A percentile compares a stretch with the other conserved stretches of the same genome.
phyloP scores from a whole-genome alignment of 2,113 vertebrate genomes.

The Sander vitreus region DNA sequence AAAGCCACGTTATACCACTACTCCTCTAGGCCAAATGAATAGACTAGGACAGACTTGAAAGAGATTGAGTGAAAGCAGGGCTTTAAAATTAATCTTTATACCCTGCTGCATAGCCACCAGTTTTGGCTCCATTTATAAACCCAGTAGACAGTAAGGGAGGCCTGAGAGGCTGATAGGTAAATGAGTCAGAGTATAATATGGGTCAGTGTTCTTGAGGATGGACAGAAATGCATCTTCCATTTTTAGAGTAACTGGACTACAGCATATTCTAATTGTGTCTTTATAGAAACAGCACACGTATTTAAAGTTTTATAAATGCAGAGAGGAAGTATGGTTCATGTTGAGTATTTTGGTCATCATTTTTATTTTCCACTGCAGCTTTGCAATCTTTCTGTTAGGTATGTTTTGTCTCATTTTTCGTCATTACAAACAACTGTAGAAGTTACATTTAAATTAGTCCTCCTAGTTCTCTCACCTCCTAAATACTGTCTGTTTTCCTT shows the following conservation, averaged over 20 bases:
- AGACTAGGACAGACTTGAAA: slow-evolving; percentile 12
- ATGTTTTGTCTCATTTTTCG: background rate
- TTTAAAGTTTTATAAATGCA: slow-evolving; percentile 30
- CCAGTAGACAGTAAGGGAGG: slow-evolving; percentile 34
- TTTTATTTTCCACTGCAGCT: slow-evolving; percentile 6
- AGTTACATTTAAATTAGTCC: background rate
- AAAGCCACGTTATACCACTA: slow-evolving; percentile 14
- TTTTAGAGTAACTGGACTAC: slow-evolving; percentile 1
- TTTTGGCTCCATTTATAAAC: slow-evolving; percentile 57
- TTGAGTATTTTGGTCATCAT: background rate
- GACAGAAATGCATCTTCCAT: slow-evolving; percentile 41
- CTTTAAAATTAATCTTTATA: slow-evolving; percentile 27
- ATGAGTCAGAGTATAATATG: slow-evolving; percentile 45
- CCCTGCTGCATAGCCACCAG: slow-evolving; percentile 8
- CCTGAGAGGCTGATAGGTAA: slow-evolving; percentile 25
- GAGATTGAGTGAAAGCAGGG: slow-evolving; percentile 23
- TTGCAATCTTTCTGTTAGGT: background rate
- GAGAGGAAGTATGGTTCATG: background rate
- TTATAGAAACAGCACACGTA: slow-evolving; percentile 30
- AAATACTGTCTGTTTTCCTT: background rate
- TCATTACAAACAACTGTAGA: background rate
- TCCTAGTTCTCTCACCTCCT: too few species aligned
- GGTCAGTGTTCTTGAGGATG: slow-evolving; percentile 35
- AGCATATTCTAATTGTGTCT: slow-evolving; percentile 16
- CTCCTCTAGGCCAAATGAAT: slow-evolving; percentile 11